phyloP scores from a whole-genome alignment of 2,113 vertebrate genomes.

The Etia nguti region DNA sequence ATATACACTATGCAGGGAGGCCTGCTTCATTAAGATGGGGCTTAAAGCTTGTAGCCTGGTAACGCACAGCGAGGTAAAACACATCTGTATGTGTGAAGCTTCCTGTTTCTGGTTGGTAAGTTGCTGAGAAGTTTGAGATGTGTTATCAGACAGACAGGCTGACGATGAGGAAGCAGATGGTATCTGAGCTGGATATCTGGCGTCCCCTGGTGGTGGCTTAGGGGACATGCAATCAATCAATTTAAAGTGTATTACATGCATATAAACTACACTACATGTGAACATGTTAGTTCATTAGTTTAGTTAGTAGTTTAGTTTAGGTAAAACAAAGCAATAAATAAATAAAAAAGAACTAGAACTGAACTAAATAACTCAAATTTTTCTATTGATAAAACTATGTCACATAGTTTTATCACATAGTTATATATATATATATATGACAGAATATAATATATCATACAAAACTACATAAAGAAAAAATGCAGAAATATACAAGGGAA shows the following conservation, averaged over 20 bases:
- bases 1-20: background rate
- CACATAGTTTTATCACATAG: too few species aligned
- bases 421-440: background rate
- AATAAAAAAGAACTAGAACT: background rate
- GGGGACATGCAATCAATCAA: background rate
- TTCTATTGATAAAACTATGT: too few species aligned
- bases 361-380: background rate
- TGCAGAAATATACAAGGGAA: background rate
- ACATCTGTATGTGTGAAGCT: background rate
- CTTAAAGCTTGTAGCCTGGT: background rate
- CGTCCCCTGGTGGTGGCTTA: slow-evolving; percentile 19
- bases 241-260: background rate
- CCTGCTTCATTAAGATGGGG: background rate
- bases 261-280: background rate
- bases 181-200: background rate
- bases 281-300: background rate
- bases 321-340: background rate
- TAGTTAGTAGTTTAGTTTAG: too few species aligned
- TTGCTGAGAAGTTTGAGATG: background rate
- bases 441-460: background rate
- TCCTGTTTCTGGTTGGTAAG: background rate
- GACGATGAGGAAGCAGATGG: background rate
- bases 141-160: background rate
- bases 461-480: background rate
- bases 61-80: background rate